Conservation (phyloP, 2,113 vertebrate species). For the Arothron firmamentum region DNA sequence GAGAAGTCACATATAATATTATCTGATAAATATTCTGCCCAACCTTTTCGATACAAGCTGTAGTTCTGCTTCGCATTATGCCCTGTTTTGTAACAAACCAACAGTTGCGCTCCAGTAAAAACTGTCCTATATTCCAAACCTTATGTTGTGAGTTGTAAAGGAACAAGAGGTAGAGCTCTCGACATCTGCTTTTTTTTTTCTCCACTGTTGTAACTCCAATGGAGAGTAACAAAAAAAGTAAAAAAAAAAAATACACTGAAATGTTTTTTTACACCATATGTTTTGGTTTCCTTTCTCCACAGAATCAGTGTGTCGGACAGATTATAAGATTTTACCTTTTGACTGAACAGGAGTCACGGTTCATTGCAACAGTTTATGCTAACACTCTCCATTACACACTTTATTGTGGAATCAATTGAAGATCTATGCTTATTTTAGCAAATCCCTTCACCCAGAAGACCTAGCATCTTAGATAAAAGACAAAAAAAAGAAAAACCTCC, state of each 20-base stretch:
- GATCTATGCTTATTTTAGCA: too few species aligned
- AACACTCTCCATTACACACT: not conserved
- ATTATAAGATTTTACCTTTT: slow-evolving; percentile 12
- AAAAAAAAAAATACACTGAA: too few species aligned
- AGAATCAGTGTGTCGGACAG: slow-evolving; percentile 16
- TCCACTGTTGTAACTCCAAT: too few species aligned
- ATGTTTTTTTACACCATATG: too few species aligned
- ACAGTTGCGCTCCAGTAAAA: too few species aligned
- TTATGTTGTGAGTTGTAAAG: too few species aligned
- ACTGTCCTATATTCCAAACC: too few species aligned
- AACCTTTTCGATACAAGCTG: slow-evolving; percentile 9
- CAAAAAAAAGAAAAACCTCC: not conserved
- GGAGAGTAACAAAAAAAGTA: too few species aligned
- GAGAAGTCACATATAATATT: slow-evolving; percentile 24
- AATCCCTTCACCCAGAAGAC: not conserved
- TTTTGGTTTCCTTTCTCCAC: too few species aligned
- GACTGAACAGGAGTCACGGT: slow-evolving; percentile 9
- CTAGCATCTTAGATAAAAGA: slow-evolving; percentile 28
- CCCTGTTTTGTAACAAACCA: not conserved
- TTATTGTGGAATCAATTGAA: slow-evolving; percentile 7
- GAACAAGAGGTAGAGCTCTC: too few species aligned
- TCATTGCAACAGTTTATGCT: not conserved
- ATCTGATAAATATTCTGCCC: slow-evolving; percentile 29
- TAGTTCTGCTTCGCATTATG: slow-evolving; percentile 17
- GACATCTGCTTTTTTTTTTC: too few species aligned